Percentiles rank a stretch among this genome's conserved stretches.
These are phyloP conservation scores for Limnephilus marmoratus DNA, from an alignment of 2,888 invertebrate species.

Conservation along the genomic window DNA sequence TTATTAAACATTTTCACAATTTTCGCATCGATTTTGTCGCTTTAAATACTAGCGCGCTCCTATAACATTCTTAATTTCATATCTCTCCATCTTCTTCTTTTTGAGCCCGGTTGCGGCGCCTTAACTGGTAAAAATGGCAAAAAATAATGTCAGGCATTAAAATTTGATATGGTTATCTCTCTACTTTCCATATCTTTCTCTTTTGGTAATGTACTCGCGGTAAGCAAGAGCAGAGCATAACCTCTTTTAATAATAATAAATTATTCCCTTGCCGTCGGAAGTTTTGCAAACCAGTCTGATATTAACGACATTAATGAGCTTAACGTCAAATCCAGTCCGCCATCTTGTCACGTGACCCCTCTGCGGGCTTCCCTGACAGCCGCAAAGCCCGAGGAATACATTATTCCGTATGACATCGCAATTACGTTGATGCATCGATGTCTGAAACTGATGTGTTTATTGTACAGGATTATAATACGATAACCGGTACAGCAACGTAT, in stretches of 20 bases:
- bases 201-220: neutral
- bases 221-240: neutral
- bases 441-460: neutral
- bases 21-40: too few relatives aligned
- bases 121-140: neutral
- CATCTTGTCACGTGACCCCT: slow-evolving; percentile 14
- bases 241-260: neutral
- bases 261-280: neutral
- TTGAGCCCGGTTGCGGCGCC: too few relatives aligned
- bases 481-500: neutral
- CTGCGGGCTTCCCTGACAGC: neutral
- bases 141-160: neutral
- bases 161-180: neutral
- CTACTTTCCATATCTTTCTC: neutral
- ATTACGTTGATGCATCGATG: neutral
- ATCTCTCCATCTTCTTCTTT: too few relatives aligned
- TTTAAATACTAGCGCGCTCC: too few relatives aligned
- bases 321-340: slow-evolving; percentile 8
- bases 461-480: neutral
- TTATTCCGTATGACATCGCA: neutral
- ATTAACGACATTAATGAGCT: neutral
- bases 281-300: neutral
- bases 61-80: too few relatives aligned
- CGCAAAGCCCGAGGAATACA: neutral
- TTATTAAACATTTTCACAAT: too few relatives aligned